Evolutionary conservation across 2,113 vertebrate species (phyloP).

Genomic region (Herpetotheres cachinnans): DNA sequence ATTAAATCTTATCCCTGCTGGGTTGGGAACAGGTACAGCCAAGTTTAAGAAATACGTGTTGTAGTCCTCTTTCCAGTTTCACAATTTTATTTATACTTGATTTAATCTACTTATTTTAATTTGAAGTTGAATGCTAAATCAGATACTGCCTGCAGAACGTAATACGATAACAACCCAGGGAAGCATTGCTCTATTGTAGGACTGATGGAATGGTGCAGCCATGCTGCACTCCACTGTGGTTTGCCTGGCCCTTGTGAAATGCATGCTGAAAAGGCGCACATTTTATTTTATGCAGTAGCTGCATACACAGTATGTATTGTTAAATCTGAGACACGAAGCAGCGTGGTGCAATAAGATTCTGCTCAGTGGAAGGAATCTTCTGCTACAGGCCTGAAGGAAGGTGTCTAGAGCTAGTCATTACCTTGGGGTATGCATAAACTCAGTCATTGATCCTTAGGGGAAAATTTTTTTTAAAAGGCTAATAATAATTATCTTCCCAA

Average conservation of each 20-base stretch:
- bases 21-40: neutral
- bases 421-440: neutral
- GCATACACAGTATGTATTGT: too few species aligned
- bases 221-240: neutral
- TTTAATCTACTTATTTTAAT: neutral
- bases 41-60: neutral
- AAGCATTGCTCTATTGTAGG: neutral
- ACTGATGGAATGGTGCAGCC: neutral
- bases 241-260: neutral
- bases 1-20: neutral
- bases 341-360: neutral
- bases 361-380: neutral
- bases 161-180: neutral
- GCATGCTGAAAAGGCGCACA: fast-evolving
- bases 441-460: neutral
- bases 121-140: neutral
- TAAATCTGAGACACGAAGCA: neutral
- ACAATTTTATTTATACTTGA: neutral
- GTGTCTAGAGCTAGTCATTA: neutral
- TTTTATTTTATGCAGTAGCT: neutral
- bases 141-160: neutral
- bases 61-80: neutral
- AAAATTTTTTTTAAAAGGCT: neutral
- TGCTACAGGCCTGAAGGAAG: neutral
- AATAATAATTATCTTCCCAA: neutral